phyloP scores from a whole-genome alignment of 2,797 vertebrate species.

The Bovichtus diacanthus region DNA sequence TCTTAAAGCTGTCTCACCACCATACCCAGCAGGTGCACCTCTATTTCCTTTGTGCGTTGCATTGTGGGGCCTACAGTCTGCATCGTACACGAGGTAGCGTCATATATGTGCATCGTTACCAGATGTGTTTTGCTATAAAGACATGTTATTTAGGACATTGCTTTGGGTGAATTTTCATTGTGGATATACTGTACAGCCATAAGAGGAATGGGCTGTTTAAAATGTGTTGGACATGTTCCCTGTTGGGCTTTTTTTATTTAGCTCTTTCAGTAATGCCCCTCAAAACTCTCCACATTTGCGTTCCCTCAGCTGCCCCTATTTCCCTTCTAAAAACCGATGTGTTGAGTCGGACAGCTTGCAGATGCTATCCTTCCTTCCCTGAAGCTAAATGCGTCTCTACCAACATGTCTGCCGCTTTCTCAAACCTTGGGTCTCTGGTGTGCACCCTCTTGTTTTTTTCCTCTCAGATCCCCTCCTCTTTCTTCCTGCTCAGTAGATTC shows the following conservation, averaged over 20 bases:
- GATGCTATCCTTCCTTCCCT: constrained; percentile 56
- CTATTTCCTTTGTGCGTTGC: not conserved
- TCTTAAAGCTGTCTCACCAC: not conserved
- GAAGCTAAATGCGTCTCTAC: constrained; percentile 49
- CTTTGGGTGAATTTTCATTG: not conserved
- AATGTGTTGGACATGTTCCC: constrained; percentile 6
- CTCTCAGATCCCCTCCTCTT: constrained; percentile 28
- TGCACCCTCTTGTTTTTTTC: constrained; percentile 5
- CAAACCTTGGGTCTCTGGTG: constrained; percentile 24
- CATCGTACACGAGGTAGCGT: not conserved
- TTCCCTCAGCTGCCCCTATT: constrained; percentile 22
- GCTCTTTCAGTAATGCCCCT: constrained; percentile 41
- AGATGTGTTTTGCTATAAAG: not conserved
- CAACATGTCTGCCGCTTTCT: constrained; percentile 45
- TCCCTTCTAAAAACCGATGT: constrained; percentile 19
- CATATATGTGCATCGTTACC: not conserved
- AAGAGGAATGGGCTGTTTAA: not conserved
- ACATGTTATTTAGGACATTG: not conserved
- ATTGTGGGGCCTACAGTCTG: not conserved
- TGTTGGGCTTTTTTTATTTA: constrained; percentile 38
- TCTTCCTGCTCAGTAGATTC: constrained; percentile 31
- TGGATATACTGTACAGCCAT: not conserved
- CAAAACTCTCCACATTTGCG: constrained; percentile 9
- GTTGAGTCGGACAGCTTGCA: constrained; percentile 51
- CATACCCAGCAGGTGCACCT: not conserved